Conservation (phyloP, 2,888 invertebrate genomes). For the Chrysolina americana region DNA sequence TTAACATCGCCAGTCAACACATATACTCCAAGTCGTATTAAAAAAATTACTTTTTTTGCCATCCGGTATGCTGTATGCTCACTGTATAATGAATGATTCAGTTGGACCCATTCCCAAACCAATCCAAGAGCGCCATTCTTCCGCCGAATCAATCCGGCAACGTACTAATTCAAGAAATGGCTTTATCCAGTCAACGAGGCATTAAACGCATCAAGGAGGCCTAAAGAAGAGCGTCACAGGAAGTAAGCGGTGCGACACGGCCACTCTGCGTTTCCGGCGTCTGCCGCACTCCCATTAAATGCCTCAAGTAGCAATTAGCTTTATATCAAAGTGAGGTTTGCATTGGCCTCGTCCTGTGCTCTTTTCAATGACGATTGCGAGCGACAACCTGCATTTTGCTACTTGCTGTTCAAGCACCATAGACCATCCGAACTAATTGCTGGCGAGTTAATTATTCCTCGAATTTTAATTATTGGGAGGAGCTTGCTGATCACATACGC, state of each 20-base stretch:
- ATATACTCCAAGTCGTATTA: too few species aligned
- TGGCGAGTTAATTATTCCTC: constrained; percentile 29
- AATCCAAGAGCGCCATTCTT: neutral
- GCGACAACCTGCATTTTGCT: constrained; percentile 49
- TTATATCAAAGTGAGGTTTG: constrained; percentile 66
- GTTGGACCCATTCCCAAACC: neutral
- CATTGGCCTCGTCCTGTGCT: constrained; percentile 46
- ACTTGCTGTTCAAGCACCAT: constrained; percentile 36
- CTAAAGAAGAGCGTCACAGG: constrained; percentile 53
- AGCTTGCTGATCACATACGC: neutral
- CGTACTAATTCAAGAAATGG: constrained; percentile 16
- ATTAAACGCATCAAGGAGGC: constrained; percentile 58
- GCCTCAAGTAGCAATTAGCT: constrained; percentile 69
- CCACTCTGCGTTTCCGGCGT: constrained; percentile 63
- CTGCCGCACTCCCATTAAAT: constrained; percentile 64
- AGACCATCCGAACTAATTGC: constrained; percentile 38
- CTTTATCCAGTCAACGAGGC: constrained; percentile 54
- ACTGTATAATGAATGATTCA: neutral
- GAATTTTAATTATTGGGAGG: constrained; percentile 11
- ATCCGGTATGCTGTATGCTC: neutral
- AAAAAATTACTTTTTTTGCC: too few species aligned
- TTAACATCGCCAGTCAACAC: too few species aligned
- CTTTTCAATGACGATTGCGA: constrained; percentile 52
- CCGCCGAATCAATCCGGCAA: neutral
- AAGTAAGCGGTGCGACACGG: constrained; percentile 52